These are phyloP conservation scores for Macrobrachium nipponense DNA, from an alignment of 1,140 invertebrate species.

Conservation along the genomic window DNA sequence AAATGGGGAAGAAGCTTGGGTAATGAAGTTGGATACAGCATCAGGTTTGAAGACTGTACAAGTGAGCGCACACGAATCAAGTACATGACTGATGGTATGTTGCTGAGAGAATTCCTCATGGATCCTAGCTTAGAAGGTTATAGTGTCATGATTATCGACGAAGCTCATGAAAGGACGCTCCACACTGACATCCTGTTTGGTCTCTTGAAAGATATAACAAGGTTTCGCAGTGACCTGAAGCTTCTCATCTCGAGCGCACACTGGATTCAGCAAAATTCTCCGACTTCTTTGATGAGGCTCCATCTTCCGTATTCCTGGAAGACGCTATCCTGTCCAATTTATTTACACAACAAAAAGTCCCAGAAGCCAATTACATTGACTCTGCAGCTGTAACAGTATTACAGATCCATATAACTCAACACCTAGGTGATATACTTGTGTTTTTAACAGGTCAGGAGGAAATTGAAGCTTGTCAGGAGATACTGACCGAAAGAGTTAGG, in stretches of 20 bases:
- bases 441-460: conserved; percentile 96
- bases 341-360: conserved; percentile 99
- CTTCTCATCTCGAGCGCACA: conserved; percentile 98
- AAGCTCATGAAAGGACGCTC: conserved; percentile 97
- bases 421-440: conserved; percentile 94
- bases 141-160: conserved; percentile 98
- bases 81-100: conserved; percentile 99
- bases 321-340: conserved; percentile 89
- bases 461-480: conserved; percentile 96
- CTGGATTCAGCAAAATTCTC: conserved; percentile 99
- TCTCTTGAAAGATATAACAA: conserved; percentile 96
- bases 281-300: conserved; percentile 97
- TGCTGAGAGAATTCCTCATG: conserved; percentile 96
- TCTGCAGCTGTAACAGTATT: conserved; percentile 96
- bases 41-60: conserved; percentile 85
- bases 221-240: conserved; percentile 95
- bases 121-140: conserved; percentile 96
- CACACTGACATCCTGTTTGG: conserved; percentile 99
- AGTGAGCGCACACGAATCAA: conserved; percentile 87
- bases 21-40: conserved; percentile 80
- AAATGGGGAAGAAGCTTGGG: conserved; percentile 80
- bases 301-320: conserved; percentile 95
- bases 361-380: conserved; percentile 98
- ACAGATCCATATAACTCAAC: conserved; percentile 98
- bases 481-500: conserved; percentile 89